Conservation (phyloP, 2,888 invertebrate genomes). For the Xestia sexstrigata region DNA sequence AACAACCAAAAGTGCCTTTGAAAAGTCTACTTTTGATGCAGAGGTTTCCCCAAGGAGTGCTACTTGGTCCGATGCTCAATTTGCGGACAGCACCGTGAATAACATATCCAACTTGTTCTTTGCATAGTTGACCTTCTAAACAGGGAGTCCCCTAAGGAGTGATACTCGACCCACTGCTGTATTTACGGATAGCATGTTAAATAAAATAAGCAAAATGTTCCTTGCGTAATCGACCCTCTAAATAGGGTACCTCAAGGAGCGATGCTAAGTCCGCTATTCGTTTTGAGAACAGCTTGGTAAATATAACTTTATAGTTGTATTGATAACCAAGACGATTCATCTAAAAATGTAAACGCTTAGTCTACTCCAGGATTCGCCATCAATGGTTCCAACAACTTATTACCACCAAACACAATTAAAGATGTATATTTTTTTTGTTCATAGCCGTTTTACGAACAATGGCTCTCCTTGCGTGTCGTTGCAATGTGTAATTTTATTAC, state of each 20-base stretch:
- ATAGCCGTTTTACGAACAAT: conserved; percentile 66
- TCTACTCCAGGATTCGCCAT: conserved; percentile 13
- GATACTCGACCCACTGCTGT: neutral
- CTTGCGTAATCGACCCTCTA: neutral
- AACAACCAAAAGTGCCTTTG: neutral
- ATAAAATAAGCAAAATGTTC: neutral
- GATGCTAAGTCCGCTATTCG: conserved; percentile 1
- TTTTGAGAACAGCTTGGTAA: neutral
- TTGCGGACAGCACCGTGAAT: neutral
- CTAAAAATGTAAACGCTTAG: neutral
- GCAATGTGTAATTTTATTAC: conserved; percentile 73
- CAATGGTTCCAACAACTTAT: conserved; percentile 28
- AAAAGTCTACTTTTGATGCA: neutral
- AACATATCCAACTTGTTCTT: conserved; percentile 1
- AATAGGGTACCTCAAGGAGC: conserved; percentile 10
- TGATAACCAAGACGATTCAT: neutral
- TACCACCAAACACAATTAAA: conserved; percentile 68
- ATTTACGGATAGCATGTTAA: neutral
- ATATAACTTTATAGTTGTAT: neutral
- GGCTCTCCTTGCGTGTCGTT: conserved; percentile 70
- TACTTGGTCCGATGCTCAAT: neutral
- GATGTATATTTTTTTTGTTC: conserved; percentile 62
- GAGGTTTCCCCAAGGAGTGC: neutral
- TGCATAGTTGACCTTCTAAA: neutral
- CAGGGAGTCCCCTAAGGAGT: neutral